Percentiles rank a stretch among this genome's conserved stretches.
Conservation (phyloP, 2,888 invertebrate species). For the Drosophila cognata region DNA sequence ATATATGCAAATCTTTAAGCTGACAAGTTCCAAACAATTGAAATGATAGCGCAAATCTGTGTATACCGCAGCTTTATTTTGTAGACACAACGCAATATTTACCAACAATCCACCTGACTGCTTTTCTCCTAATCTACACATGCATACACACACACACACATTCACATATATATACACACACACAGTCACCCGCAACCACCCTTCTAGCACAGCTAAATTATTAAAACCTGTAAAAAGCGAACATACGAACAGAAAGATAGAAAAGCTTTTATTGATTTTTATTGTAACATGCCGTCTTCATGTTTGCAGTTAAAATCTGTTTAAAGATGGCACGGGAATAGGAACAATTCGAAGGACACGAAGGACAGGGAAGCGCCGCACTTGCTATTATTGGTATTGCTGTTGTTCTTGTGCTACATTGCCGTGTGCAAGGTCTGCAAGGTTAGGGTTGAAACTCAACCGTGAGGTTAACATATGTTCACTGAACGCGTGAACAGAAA, state of each 20-base stretch:
- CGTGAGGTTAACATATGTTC: conserved; percentile 65
- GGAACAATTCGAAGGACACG: conserved; percentile 16
- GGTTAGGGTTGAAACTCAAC: conserved; percentile 73
- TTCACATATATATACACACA: conserved; percentile 2
- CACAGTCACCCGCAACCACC: conserved; percentile 20
- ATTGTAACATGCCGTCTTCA: conserved; percentile 22
- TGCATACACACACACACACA: conserved; percentile 5
- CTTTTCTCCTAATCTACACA: conserved; percentile 33
- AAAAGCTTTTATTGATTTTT: conserved; percentile 74
- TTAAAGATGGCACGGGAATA: conserved; percentile 25
- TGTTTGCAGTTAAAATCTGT: conserved; percentile 52
- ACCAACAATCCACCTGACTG: conserved; percentile 21
- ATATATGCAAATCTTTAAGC: conserved; percentile 2
- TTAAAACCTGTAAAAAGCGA: conserved; percentile 59
- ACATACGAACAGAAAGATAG: conserved; percentile 14
- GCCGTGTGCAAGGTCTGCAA: conserved; percentile 62
- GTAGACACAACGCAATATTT: conserved; percentile 31
- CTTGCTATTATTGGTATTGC: conserved; percentile 20
- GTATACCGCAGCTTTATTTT: neutral
- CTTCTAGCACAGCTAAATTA: conserved; percentile 51
- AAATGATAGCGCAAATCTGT: conserved; percentile 14
- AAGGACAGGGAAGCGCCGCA: conserved; percentile 17
- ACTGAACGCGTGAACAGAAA: conserved; percentile 33
- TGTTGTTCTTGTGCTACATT: conserved; percentile 47
- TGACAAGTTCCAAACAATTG: conserved; percentile 15